A percentile compares a stretch with the other conserved stretches of the same genome.
phyloP scores from a whole-genome alignment of 2,888 invertebrate genomes.

The Yponomeuta plumbellus region DNA sequence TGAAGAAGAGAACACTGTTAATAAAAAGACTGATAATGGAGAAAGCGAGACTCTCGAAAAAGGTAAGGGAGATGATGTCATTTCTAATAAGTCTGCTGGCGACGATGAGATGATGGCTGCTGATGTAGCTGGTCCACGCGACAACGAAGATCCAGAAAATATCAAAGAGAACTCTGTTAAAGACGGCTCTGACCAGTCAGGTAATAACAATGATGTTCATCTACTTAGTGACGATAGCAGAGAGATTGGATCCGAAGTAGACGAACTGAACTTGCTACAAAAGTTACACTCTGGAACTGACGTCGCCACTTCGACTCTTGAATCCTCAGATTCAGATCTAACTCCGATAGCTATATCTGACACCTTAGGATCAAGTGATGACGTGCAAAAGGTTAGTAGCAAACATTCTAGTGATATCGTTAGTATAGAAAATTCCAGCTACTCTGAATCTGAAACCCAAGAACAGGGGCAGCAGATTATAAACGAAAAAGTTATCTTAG shows the following conservation, averaged over 20 bases:
- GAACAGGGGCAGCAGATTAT: background rate
- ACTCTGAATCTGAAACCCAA: slow-evolving; percentile 31
- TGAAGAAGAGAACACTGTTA: background rate
- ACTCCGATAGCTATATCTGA: slow-evolving; percentile 56
- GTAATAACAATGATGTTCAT: slow-evolving; percentile 23
- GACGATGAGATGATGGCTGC: background rate
- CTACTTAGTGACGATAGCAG: slow-evolving; percentile 41
- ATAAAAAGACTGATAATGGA: background rate
- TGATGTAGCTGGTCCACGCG: slow-evolving; percentile 11
- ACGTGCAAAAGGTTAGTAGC: slow-evolving; percentile 29
- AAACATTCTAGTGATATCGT: slow-evolving; percentile 42
- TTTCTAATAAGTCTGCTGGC: slow-evolving; percentile 15
- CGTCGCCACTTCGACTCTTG: slow-evolving; percentile 37
- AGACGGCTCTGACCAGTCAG: background rate
- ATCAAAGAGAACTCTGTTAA: background rate
- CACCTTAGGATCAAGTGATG: slow-evolving; percentile 43
- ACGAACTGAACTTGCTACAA: slow-evolving; percentile 57
- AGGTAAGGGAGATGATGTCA: slow-evolving; percentile 11
- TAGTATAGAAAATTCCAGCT: slow-evolving; percentile 67
- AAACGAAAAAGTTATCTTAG: background rate
- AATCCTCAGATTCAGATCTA: slow-evolving; percentile 47
- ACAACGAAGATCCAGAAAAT: background rate
- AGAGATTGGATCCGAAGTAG: slow-evolving; percentile 51
- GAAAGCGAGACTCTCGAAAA: slow-evolving; percentile 14
- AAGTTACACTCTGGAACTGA: slow-evolving; percentile 54